phyloP scores from a whole-genome alignment of 2,888 invertebrate species.

The Oxyteleia sp. region DNA sequence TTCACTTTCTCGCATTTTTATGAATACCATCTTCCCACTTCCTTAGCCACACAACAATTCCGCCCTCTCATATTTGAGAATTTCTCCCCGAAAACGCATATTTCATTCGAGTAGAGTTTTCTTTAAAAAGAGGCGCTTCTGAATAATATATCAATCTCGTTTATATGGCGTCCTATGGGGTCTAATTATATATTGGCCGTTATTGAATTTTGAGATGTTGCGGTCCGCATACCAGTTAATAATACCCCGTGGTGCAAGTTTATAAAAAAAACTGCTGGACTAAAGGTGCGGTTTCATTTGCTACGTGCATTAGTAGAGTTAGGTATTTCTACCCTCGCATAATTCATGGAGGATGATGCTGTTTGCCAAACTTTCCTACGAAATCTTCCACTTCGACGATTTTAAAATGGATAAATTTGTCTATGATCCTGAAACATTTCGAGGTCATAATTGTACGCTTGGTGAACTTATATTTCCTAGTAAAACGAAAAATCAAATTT shows the following conservation, averaged over 20 bases:
- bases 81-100: conserved; percentile 78
- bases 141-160: conserved; percentile 86
- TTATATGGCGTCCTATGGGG: conserved; percentile 75
- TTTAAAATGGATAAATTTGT: conserved; percentile 48
- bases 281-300: conserved; percentile 58
- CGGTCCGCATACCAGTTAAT: conserved; percentile 78
- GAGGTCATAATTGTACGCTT: conserved; percentile 35
- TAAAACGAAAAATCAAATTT: too few relatives aligned
- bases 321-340: conserved; percentile 58
- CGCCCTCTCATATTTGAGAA: conserved; percentile 64
- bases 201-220: conserved; percentile 80
- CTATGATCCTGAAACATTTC: conserved; percentile 50
- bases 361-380: conserved; percentile 53
- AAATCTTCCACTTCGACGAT: conserved; percentile 54
- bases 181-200: conserved; percentile 76
- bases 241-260: conserved; percentile 76
- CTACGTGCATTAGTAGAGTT: conserved; percentile 45
- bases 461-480: conserved; percentile 29
- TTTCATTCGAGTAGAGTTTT: conserved; percentile 82
- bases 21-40: conserved; percentile 52
- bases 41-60: conserved; percentile 45
- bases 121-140: conserved; percentile 84
- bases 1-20: conserved; percentile 43
- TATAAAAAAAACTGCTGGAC: conserved; percentile 57
- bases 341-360: conserved; percentile 65